A percentile compares a stretch with the other conserved stretches of the same genome.
Evolutionary conservation across 37 sponge, comb jelly and placozoan species (phyloP).

Genomic region (Tethya wilhelma): DNA sequence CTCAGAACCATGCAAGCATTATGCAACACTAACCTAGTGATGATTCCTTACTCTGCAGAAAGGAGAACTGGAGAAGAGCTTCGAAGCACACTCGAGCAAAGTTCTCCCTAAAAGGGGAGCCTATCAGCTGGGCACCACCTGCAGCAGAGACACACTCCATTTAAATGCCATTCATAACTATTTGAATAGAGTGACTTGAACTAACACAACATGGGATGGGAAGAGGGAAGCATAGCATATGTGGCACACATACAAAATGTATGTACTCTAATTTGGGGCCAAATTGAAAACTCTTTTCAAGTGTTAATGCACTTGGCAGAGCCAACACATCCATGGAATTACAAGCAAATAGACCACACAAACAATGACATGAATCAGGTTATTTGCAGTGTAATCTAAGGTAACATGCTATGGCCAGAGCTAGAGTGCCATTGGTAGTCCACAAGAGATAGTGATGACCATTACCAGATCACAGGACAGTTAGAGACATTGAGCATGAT

Average conservation of each 20-base stretch:
- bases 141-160: neutral
- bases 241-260: neutral
- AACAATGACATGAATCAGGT: no score
- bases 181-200: neutral
- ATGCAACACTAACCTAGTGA: constrained; percentile 41
- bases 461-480: neutral
- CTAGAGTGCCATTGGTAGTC: no score
- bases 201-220: neutral
- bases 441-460: constrained; percentile 2
- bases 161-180: neutral
- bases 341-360: no score
- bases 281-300: no score
- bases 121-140: neutral
- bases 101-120: constrained; percentile 70
- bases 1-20: no score
- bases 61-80: constrained; percentile 88
- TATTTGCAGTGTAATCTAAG: no score
- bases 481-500: neutral
- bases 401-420: no score
- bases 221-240: neutral
- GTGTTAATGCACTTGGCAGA: no score
- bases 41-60: constrained; percentile 46
- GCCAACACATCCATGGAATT: no score
- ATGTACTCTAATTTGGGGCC: no score
- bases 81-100: constrained; percentile 93